Evolutionary conservation across 2,888 invertebrate genomes (phyloP).

Genomic region (Frankliniella intonsa): DNA sequence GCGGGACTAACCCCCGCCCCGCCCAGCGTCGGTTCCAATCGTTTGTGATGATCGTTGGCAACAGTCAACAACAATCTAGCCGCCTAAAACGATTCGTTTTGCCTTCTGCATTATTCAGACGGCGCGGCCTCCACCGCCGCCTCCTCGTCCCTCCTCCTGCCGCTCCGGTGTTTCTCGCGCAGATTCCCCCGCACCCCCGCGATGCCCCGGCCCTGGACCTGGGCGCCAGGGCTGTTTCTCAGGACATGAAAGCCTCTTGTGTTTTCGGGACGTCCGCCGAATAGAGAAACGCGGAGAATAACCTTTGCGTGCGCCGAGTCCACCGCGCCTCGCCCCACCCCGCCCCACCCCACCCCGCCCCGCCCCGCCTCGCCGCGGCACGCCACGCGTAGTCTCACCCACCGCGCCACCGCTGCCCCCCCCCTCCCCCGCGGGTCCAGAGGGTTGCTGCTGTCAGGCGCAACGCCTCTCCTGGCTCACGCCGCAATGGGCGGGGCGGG

Average conservation of each 20-base stretch:
- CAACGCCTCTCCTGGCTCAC: no score
- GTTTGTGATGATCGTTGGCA: conserved; percentile 30
- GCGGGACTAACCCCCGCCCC: neutral
- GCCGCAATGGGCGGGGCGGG: no score
- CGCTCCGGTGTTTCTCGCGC: neutral
- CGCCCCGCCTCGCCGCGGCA: neutral
- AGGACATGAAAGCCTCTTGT: neutral
- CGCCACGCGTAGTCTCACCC: neutral
- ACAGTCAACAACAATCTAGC: conserved; percentile 33
- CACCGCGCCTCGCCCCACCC: no score
- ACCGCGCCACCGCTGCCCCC: no score
- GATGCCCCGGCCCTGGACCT: neutral
- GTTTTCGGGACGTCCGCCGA: neutral
- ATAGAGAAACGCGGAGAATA: neutral
- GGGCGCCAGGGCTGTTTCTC: no score
- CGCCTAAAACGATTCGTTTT: conserved; percentile 33
- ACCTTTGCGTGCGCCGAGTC: neutral
- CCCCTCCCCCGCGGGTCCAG: neutral
- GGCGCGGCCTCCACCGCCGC: conserved; percentile 27
- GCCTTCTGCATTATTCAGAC: neutral
- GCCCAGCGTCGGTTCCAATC: no score
- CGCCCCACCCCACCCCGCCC: neutral
- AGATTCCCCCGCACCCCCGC: neutral
- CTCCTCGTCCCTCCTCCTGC: neutral
- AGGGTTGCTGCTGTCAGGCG: neutral